Evolutionary conservation across 2,113 vertebrate species (phyloP), one percentile per base, ranked within the genome.

Genomic region (Anarhynchus alexandrinus): DNA sequence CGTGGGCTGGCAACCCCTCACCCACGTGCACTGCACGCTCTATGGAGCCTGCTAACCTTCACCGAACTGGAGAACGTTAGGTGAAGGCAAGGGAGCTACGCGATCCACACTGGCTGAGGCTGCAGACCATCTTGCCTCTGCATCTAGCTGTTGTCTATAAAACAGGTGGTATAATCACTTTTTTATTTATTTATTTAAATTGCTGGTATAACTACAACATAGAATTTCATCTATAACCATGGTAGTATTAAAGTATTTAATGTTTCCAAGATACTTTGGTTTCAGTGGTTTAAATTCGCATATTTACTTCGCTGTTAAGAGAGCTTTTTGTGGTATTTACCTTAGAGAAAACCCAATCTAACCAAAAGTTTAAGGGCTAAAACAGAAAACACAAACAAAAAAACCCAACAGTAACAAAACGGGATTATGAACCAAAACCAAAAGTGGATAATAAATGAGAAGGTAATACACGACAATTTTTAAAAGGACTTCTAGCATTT

Each of bases 11-110:
- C 57, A 76, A n/a, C 38, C 47, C 34, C 29, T 27, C 61, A 15
- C 23, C 57, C 27, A 3, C 0, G 11, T 0, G 1, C 4, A 6
- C 15, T 11, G 14, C 45, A 49, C 0, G 0, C 20, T 10, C 38
- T 22, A 10, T 27, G 5, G 34, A 58, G 9, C 22, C n/a, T 9
- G 6, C 32, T 12, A 19, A 57, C 20, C 69, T 45, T 19, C 40
- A 15, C 54, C 45, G 4, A 9, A 27, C 18, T 8, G 26, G 15
- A 38, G 29, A 9, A 72, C 9, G 40, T 40, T 40, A 40, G 69
- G 21, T 15, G 15, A 38, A 7, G 12, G 40, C 59, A 0, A 11
- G 20, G 54, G 21, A 77, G 19, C n/a, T 51, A 5, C 2, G 1
- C 9, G 49, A 59, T 21, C 22, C n/a, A 34, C 4, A 0, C 22